A percentile compares a stretch with the other conserved stretches of the same genome.
Conservation (phyloP, 2,797 vertebrate species). For the Chaunax sp. region DNA sequence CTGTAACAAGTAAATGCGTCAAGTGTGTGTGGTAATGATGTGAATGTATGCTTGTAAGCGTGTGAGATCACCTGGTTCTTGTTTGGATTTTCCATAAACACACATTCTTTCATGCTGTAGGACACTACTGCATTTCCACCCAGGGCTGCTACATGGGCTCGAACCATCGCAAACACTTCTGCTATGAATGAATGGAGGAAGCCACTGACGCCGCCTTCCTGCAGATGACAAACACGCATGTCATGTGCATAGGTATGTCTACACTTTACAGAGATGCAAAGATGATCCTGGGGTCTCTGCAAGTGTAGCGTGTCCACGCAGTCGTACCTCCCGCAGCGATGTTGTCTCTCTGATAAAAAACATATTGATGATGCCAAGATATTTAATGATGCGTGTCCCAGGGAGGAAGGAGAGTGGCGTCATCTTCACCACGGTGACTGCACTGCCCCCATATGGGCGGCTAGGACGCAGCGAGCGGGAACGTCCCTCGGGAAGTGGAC, state of each 20-base stretch:
- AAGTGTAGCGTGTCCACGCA: background rate
- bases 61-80: conserved; percentile 93
- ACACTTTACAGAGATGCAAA: background rate
- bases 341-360: conserved; percentile 99
- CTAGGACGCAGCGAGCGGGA: conserved; percentile 87
- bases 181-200: conserved; percentile 97
- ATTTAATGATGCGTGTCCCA: conserved; percentile 95
- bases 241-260: background rate
- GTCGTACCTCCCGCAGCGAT: conserved; percentile 93
- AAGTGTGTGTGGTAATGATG: background rate
- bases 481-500: conserved; percentile 90
- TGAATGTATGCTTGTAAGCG: background rate
- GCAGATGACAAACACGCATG: conserved; percentile 34
- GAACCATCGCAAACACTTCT: conserved; percentile 98
- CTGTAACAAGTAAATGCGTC: background rate
- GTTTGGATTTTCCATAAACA: conserved; percentile 99
- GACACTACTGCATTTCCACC: conserved; percentile 98
- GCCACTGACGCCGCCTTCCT: conserved; percentile 98
- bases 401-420: conserved; percentile 97
- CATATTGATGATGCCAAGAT: conserved; percentile 99
- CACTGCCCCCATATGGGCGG: conserved; percentile 83
- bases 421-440: conserved; percentile 96
- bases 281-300: background rate
- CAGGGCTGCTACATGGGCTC: conserved; percentile 96
- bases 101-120: conserved; percentile 98